These are phyloP conservation scores for Achlya flavicornis DNA, from an alignment of 2,888 invertebrate genomes.

Conservation along the genomic window DNA sequence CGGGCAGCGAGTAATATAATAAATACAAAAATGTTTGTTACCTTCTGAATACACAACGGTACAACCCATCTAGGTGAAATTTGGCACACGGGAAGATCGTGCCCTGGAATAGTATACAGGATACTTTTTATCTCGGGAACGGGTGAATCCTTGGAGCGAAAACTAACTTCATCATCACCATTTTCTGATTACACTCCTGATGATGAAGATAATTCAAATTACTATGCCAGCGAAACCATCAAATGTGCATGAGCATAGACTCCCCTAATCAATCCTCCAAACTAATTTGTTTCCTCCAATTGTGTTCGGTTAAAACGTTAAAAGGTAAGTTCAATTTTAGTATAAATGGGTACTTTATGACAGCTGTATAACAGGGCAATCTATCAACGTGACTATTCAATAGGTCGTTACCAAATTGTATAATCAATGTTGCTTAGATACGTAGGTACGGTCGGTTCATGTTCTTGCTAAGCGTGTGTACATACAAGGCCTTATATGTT, in stretches of 20 bases:
- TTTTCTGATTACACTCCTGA: too few species aligned
- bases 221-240: not conserved
- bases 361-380: slow-evolving; percentile 19
- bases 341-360: slow-evolving; percentile 7
- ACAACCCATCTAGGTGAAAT: too few species aligned
- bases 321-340: not conserved
- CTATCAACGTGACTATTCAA: slow-evolving; percentile 34
- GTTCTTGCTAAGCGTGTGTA: not conserved
- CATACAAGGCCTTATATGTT: not conserved
- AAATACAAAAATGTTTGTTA: too few species aligned
- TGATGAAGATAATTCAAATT: too few species aligned
- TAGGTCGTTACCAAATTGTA: slow-evolving; percentile 28
- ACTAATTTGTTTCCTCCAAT: not conserved
- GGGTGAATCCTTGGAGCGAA: too few species aligned
- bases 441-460: not conserved
- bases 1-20: too few species aligned
- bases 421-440: slow-evolving; percentile 31
- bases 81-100: too few species aligned
- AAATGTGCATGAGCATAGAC: not conserved
- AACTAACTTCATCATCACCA: too few species aligned
- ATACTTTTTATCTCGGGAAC: too few species aligned
- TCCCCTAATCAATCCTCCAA: not conserved
- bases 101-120: too few species aligned
- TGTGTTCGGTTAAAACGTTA: not conserved
- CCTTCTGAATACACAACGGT: too few species aligned